A percentile compares a stretch with the other conserved stretches of the same genome.
Evolutionary conservation across 2,888 invertebrate genomes (phyloP).

Genomic region (Machimus rusticus): DNA sequence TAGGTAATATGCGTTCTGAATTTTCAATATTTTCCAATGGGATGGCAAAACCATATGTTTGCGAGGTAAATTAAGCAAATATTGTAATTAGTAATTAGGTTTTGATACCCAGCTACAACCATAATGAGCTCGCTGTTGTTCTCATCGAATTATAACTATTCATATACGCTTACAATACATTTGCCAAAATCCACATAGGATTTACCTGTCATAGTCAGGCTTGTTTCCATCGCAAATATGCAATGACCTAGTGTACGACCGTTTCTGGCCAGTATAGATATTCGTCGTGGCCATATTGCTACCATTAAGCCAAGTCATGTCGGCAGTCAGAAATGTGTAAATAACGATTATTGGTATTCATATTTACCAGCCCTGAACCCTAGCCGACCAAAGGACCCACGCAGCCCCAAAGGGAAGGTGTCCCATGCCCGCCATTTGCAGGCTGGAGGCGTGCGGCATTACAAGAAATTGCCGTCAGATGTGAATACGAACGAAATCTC

Average conservation of each 20-base stretch:
- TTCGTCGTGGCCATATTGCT: neutral
- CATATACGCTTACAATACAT: neutral
- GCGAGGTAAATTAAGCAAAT: neutral
- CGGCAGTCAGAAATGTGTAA: neutral
- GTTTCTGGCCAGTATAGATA: neutral
- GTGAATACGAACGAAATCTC: neutral
- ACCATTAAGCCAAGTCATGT: conserved; percentile 4
- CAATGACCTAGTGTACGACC: neutral
- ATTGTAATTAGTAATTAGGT: neutral
- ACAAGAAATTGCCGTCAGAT: conserved; percentile 5
- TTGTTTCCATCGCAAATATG: neutral
- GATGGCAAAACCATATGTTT: neutral
- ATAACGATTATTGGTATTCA: conserved; percentile 28
- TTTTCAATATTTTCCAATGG: neutral
- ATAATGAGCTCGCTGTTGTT: neutral
- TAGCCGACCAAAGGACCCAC: neutral
- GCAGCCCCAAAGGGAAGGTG: neutral
- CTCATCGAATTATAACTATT: neutral
- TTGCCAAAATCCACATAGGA: neutral
- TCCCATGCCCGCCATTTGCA: neutral
- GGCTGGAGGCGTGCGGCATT: neutral
- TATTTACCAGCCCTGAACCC: neutral
- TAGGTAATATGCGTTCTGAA: neutral
- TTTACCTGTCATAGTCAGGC: neutral
- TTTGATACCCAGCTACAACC: neutral